Conservation (phyloP, 2,888 invertebrate genomes). For the Latrodectus hesperus region DNA sequence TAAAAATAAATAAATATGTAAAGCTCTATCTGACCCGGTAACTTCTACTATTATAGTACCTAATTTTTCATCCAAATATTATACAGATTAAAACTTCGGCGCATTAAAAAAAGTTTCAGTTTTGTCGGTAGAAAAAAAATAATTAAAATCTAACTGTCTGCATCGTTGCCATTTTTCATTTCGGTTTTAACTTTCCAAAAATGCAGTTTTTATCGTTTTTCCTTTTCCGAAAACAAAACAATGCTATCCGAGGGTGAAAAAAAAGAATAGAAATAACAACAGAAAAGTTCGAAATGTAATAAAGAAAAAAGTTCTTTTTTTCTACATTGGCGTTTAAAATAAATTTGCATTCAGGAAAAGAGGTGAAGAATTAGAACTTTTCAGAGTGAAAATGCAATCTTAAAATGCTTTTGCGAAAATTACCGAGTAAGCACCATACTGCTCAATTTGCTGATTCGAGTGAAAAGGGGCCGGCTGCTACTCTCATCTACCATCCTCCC, state of each 20-base stretch:
- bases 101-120: constrained; percentile 12
- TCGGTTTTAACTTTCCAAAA: constrained; percentile 19
- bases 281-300: background rate
- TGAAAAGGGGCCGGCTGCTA: background rate
- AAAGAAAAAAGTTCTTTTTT: constrained; percentile 7
- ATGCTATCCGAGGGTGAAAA: background rate
- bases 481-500: background rate
- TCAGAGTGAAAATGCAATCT: too few species aligned
- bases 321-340: background rate
- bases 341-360: too few species aligned
- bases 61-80: constrained; percentile 50
- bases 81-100: constrained; percentile 48
- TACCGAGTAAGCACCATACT: constrained; percentile 38
- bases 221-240: constrained; percentile 21
- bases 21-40: constrained; percentile 38
- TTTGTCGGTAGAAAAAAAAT: constrained; percentile 15
- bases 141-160: background rate
- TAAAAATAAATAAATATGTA: constrained; percentile 27
- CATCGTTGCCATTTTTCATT: constrained; percentile 29
- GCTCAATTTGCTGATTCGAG: constrained; percentile 52
- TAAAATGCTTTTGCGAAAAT: constrained; percentile 33
- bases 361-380: too few species aligned
- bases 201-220: constrained; percentile 25
- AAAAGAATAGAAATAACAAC: background rate
- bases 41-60: constrained; percentile 37